Conservation (phyloP, 2,888 invertebrate genomes). For the Noctuana brunneofusca region DNA sequence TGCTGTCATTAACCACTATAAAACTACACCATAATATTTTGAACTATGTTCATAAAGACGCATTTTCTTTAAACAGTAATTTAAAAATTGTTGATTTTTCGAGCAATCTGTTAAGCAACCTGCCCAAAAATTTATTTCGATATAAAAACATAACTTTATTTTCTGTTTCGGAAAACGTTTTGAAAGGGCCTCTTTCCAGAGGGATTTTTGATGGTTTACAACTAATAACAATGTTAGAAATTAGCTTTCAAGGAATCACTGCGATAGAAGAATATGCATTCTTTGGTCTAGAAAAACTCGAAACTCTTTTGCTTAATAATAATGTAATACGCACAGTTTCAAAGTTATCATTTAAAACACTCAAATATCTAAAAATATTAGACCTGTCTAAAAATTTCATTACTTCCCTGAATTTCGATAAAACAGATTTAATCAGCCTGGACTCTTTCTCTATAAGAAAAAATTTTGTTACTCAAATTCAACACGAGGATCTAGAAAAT, state of each 20-base stretch:
- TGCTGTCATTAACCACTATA: conserved; percentile 45
- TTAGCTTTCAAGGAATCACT: conserved; percentile 54
- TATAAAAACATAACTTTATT: conserved; percentile 52
- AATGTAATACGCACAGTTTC: conserved; percentile 53
- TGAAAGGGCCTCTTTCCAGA: conserved; percentile 53
- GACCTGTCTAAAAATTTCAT: conserved; percentile 63
- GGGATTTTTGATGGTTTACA: conserved; percentile 61
- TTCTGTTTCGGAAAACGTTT: conserved; percentile 50
- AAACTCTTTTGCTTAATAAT: conserved; percentile 52
- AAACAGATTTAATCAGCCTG: conserved; percentile 52
- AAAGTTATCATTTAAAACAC: conserved; percentile 50
- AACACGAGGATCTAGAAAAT: conserved; percentile 48
- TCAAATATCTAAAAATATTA: conserved; percentile 47
- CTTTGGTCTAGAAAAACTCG: conserved; percentile 48
- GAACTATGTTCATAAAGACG: conserved; percentile 45
- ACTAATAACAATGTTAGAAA: conserved; percentile 47
- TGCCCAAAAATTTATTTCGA: conserved; percentile 57
- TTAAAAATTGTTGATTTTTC: conserved; percentile 53
- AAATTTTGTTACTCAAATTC: conserved; percentile 54
- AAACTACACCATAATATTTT: conserved; percentile 55
- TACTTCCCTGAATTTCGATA: conserved; percentile 52
- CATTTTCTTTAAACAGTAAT: conserved; percentile 43
- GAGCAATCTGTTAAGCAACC: conserved; percentile 50
- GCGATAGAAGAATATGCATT: conserved; percentile 60
- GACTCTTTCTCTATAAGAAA: conserved; percentile 48